Percentiles rank a stretch among this genome's conserved stretches.
phyloP scores from a whole-genome alignment of 2,797 vertebrate genomes.

The Sparus aurata region DNA sequence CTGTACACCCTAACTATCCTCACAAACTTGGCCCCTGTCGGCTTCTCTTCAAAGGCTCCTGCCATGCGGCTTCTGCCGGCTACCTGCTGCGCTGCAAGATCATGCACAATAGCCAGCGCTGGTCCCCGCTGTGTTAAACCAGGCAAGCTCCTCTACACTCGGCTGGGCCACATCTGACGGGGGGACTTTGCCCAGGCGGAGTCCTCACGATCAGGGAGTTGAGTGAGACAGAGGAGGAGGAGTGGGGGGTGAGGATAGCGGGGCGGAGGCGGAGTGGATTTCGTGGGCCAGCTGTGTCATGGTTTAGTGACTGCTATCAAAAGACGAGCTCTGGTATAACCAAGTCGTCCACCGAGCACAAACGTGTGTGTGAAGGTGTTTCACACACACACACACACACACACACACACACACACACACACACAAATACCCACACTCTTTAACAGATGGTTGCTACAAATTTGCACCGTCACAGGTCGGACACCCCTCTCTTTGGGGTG shows the following conservation, averaged over 20 bases:
- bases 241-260: background rate
- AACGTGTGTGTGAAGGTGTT: constrained; percentile 12
- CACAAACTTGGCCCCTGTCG: constrained; percentile 68
- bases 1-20: constrained; percentile 69
- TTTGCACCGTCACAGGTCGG: constrained; percentile 40
- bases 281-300: constrained; percentile 76
- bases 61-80: constrained; percentile 80
- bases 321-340: constrained; percentile 36
- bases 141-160: constrained; percentile 77
- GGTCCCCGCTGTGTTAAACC: constrained; percentile 75
- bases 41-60: constrained; percentile 79
- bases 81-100: constrained; percentile 79
- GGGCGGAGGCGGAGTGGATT: constrained; percentile 33
- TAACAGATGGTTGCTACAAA: constrained; percentile 70
- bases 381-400: too few species aligned
- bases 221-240: constrained; percentile 43
- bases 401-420: too few species aligned
- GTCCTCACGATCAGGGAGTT: constrained; percentile 57
- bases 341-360: constrained; percentile 29
- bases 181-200: constrained; percentile 45
- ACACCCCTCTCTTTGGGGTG: constrained; percentile 11
- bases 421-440: constrained; percentile 23
- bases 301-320: constrained; percentile 71
- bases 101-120: constrained; percentile 69
- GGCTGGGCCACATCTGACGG: constrained; percentile 78